Percentiles rank a stretch among this genome's conserved stretches.
These are phyloP conservation scores for Sylvicola cinctus DNA, from an alignment of 2,888 invertebrate genomes.

Conservation along the genomic window DNA sequence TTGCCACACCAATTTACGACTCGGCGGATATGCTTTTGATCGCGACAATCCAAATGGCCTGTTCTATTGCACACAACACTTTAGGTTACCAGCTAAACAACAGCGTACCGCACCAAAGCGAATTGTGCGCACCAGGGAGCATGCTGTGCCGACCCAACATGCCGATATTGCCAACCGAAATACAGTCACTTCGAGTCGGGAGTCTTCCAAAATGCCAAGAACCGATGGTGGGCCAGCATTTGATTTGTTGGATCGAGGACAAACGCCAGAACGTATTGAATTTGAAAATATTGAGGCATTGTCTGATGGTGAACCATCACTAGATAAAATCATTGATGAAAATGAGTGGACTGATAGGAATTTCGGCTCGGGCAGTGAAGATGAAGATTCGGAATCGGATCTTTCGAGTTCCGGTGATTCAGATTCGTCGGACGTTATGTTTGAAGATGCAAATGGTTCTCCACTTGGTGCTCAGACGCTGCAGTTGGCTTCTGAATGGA, in stretches of 20 bases:
- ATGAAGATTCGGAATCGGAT: slow-evolving; percentile 38
- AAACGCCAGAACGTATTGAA: slow-evolving; percentile 61
- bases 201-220: slow-evolving; percentile 4
- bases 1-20: slow-evolving; percentile 64
- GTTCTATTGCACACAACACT: slow-evolving; percentile 58
- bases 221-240: slow-evolving; percentile 17
- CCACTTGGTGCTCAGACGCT: slow-evolving; percentile 36
- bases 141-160: slow-evolving; percentile 11
- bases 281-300: slow-evolving; percentile 50
- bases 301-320: slow-evolving; percentile 38
- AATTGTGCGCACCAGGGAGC: slow-evolving; percentile 8
- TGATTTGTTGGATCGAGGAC: slow-evolving; percentile 26
- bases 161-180: background rate
- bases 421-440: slow-evolving; percentile 40
- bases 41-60: slow-evolving; percentile 43
- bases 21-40: slow-evolving; percentile 53
- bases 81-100: slow-evolving; percentile 37
- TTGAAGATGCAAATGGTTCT: slow-evolving; percentile 43
- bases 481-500: slow-evolving; percentile 47
- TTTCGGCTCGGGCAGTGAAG: slow-evolving; percentile 60
- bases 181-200: slow-evolving; percentile 3
- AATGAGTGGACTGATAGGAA: slow-evolving; percentile 92
- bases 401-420: slow-evolving; percentile 35
- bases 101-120: slow-evolving; percentile 16
- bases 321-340: slow-evolving; percentile 66